phyloP scores from a whole-genome alignment of 2,888 invertebrate genomes.

The Rhogogaster chlorosoma region DNA sequence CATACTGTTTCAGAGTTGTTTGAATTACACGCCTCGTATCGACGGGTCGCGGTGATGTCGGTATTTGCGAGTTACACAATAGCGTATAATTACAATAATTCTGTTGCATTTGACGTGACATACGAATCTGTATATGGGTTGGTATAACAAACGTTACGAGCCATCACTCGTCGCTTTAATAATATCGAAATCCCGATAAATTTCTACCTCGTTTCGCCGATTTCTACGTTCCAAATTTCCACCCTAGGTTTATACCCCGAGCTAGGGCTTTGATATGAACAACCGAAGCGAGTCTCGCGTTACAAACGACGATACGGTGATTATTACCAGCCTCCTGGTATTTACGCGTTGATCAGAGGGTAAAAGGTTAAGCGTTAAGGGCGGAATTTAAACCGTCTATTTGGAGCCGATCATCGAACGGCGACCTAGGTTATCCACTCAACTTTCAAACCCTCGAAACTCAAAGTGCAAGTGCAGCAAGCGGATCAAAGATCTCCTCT shows the following conservation, averaged over 20 bases:
- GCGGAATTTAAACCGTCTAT: constrained; percentile 20
- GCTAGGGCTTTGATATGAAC: not conserved
- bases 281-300: constrained; percentile 8
- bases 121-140: not conserved
- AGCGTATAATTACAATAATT: not conserved
- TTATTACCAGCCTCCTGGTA: constrained; percentile 1
- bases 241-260: not conserved
- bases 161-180: not conserved
- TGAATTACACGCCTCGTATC: not conserved
- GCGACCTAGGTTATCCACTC: constrained; percentile 18
- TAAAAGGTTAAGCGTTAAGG: not conserved
- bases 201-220: not conserved
- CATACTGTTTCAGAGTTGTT: not conserved
- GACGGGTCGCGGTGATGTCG: not conserved
- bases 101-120: not conserved
- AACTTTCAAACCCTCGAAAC: constrained; percentile 5
- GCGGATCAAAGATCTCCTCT: constrained; percentile 31
- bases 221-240: not conserved
- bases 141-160: not conserved
- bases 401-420: constrained; percentile 22
- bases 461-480: constrained; percentile 34
- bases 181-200: not conserved
- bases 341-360: not conserved
- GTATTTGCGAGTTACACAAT: constrained; percentile 5
- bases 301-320: not conserved